Percentiles rank a stretch among this genome's conserved stretches.
These are phyloP conservation scores for Aleadryas rufinucha DNA, from an alignment of 2,113 vertebrate genomes.

Conservation along the genomic window DNA sequence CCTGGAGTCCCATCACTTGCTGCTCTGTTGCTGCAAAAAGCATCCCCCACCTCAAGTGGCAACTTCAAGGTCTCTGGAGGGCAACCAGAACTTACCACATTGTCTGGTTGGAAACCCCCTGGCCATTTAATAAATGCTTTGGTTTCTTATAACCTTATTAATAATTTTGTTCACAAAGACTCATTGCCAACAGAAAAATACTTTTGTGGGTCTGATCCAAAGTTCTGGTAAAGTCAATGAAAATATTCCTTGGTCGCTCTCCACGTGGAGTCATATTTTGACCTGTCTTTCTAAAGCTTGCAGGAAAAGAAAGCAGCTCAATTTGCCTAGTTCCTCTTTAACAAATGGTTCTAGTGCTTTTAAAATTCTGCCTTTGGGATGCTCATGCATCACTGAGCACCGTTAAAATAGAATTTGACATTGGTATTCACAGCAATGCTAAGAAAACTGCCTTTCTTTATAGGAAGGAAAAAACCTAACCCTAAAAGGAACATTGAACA, in stretches of 20 bases:
- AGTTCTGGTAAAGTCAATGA: neutral
- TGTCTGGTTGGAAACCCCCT: neutral
- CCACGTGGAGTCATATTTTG: neutral
- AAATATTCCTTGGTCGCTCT: neutral
- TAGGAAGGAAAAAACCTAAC: neutral
- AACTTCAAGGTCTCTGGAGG: neutral
- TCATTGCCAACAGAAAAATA: neutral
- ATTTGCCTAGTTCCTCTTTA: conserved; percentile 4
- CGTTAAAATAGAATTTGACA: conserved; percentile 42
- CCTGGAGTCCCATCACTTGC: neutral
- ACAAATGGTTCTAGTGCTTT: conserved; percentile 16
- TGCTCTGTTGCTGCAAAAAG: neutral
- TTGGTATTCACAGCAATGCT: conserved; percentile 14
- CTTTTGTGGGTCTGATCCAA: neutral
- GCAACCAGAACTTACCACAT: neutral
- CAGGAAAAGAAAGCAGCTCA: neutral
- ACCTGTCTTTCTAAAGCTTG: neutral
- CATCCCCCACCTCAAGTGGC: neutral
- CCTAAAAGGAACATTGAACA: conserved; percentile 35
- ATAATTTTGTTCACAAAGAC: neutral
- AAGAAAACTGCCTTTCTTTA: conserved; percentile 40
- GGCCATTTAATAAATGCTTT: neutral
- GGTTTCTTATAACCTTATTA: neutral
- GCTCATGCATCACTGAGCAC: conserved; percentile 13
- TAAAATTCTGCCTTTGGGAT: conserved; percentile 45